Evolutionary conservation across 1,140 invertebrate species (phyloP).

Genomic region (Oryctes rhinoceros): DNA sequence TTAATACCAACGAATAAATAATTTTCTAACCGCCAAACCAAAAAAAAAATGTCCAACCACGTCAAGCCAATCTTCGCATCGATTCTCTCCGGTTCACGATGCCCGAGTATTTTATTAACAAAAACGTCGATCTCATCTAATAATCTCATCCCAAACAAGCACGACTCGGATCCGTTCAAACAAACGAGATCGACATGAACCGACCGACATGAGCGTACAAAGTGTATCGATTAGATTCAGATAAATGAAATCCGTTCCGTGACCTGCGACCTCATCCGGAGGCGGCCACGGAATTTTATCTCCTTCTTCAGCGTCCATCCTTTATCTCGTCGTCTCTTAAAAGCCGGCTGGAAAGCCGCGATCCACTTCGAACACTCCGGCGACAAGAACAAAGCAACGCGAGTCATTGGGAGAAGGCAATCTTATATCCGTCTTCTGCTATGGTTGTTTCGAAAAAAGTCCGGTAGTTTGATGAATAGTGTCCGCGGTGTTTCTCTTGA

Average conservation of each 20-base stretch:
- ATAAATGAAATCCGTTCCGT: conserved; percentile 18
- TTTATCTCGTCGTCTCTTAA: background rate
- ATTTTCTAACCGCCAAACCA: too few species aligned
- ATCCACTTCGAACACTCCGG: background rate
- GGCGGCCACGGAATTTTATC: background rate
- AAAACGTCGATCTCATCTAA: background rate
- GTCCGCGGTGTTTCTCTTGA: too few species aligned
- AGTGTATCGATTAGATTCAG: conserved; percentile 18
- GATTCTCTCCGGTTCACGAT: too few species aligned
- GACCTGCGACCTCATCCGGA: conserved; percentile 15
- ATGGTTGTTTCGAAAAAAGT: too few species aligned
- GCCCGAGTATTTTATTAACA: conserved; percentile 2
- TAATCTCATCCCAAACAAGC: conserved; percentile 18
- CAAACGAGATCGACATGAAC: conserved; percentile 16
- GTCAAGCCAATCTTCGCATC: too few species aligned
- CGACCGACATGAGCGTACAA: background rate
- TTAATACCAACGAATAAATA: too few species aligned
- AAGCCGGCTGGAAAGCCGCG: background rate
- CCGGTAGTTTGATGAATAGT: too few species aligned
- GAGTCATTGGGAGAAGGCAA: too few species aligned
- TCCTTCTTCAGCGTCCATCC: background rate
- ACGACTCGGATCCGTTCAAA: conserved; percentile 17
- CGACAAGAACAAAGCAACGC: conserved; percentile 6
- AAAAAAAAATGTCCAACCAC: too few species aligned
- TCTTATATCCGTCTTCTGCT: too few species aligned